Percentiles rank a stretch among this genome's conserved stretches.
Evolutionary conservation across 1,140 invertebrate species (phyloP).

Genomic region (Psilanteris sp.): DNA sequence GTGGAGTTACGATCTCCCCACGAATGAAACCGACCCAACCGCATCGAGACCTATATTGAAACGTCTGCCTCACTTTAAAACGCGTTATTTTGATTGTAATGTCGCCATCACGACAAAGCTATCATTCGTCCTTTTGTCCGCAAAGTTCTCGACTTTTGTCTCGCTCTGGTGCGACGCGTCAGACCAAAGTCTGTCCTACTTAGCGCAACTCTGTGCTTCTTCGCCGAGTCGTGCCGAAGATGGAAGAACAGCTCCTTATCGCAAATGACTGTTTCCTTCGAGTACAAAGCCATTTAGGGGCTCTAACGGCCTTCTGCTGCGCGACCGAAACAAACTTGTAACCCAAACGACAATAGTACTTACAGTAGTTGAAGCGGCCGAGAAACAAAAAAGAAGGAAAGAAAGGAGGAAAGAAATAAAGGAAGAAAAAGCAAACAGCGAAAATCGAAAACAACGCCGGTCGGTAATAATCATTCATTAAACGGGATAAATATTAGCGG

Average conservation of each 20-base stretch:
- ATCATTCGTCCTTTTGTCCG: constrained; percentile 52
- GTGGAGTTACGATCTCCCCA: constrained; percentile 52
- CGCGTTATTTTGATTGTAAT: constrained; percentile 69
- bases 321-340: constrained; percentile 65
- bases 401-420: too few relatives aligned
- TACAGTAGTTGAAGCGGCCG: constrained; percentile 11
- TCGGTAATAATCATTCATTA: too few relatives aligned
- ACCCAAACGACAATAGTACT: constrained; percentile 68
- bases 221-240: constrained; percentile 51
- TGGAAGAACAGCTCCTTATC: constrained; percentile 73
- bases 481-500: too few relatives aligned
- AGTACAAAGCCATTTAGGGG: constrained; percentile 75
- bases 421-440: too few relatives aligned
- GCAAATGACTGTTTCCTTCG: constrained; percentile 76
- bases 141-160: constrained; percentile 48
- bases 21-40: constrained; percentile 44
- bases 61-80: constrained; percentile 68
- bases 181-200: constrained; percentile 57
- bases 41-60: constrained; percentile 53
- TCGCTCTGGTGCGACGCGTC: constrained; percentile 33
- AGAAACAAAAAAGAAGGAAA: background rate
- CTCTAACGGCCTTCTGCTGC: constrained; percentile 67
- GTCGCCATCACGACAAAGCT: constrained; percentile 57
- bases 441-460: too few relatives aligned
- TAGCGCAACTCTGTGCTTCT: constrained; percentile 44